Conservation (phyloP, 2,888 invertebrate genomes). For the Drosophila merina region DNA sequence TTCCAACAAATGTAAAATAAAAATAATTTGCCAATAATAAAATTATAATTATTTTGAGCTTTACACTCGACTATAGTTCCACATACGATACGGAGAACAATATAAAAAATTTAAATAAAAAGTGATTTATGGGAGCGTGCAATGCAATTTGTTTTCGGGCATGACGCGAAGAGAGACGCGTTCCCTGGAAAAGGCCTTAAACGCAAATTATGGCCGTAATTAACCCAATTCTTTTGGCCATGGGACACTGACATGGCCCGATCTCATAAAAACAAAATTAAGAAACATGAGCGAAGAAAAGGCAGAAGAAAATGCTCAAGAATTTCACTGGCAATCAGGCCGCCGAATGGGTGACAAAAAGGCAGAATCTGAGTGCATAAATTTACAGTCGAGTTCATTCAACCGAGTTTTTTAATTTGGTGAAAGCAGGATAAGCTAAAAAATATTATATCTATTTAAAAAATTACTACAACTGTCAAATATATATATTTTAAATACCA, state of each 20-base stretch:
- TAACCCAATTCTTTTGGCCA: conserved; percentile 70
- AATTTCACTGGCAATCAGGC: conserved; percentile 56
- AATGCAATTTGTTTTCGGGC: conserved; percentile 43
- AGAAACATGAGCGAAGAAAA: conserved; percentile 38
- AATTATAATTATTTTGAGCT: conserved; percentile 46
- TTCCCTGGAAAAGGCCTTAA: conserved; percentile 61
- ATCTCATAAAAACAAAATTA: conserved; percentile 56
- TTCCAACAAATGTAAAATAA: conserved; percentile 19
- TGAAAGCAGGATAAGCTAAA: not conserved
- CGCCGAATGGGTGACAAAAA: conserved; percentile 4
- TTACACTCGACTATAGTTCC: conserved; percentile 20
- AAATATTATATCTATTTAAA: not conserved
- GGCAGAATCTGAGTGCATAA: conserved; percentile 17
- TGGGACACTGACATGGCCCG: conserved; percentile 35
- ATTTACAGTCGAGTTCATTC: conserved; percentile 30
- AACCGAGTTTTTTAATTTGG: conserved; percentile 13
- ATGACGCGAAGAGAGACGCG: conserved; percentile 9
- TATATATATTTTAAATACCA: too few species aligned
- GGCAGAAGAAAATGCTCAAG: conserved; percentile 52
- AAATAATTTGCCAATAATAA: conserved; percentile 35
- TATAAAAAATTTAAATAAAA: conserved; percentile 8
- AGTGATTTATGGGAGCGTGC: conserved; percentile 41
- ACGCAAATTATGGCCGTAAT: conserved; percentile 70
- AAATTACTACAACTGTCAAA: not conserved
- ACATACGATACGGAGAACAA: conserved; percentile 12